Conservation (phyloP, 2,797 vertebrate species). For the Otus scops region DNA sequence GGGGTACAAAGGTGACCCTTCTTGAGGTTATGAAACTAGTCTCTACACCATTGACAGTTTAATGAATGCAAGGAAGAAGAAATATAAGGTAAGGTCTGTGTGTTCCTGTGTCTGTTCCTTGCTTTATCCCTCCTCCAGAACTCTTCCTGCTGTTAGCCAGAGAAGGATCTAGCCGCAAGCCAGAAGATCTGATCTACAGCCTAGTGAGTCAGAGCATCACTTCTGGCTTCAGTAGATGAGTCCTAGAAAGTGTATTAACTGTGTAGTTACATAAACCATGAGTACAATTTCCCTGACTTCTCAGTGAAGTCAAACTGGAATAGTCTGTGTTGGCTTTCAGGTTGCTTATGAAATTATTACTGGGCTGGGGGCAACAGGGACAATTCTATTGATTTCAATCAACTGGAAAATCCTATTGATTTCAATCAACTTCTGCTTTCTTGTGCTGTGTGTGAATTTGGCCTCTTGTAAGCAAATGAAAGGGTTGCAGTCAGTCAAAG, state of each 20-base stretch:
- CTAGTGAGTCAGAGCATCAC: not conserved
- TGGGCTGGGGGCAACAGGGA: not conserved
- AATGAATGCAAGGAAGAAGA: not conserved
- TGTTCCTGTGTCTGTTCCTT: not conserved
- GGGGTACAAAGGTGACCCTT: not conserved
- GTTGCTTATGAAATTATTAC: not conserved
- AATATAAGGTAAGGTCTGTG: not conserved
- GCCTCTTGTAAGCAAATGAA: not conserved
- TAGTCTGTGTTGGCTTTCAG: not conserved
- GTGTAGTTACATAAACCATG: not conserved
- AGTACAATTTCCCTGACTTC: not conserved
- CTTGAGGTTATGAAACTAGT: not conserved
- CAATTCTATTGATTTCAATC: not conserved
- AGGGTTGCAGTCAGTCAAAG: not conserved
- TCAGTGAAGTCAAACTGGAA: not conserved
- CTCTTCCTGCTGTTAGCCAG: not conserved
- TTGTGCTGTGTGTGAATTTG: not conserved
- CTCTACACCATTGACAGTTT: not conserved
- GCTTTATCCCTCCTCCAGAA: not conserved
- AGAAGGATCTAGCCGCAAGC: not conserved
- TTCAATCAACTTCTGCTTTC: not conserved
- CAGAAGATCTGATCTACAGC: not conserved
- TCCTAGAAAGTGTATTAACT: not conserved
- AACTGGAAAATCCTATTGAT: not conserved
- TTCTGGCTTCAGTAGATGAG: not conserved